phyloP scores from a whole-genome alignment of 2,888 invertebrate species.

The Taphrorychus bicolor region DNA sequence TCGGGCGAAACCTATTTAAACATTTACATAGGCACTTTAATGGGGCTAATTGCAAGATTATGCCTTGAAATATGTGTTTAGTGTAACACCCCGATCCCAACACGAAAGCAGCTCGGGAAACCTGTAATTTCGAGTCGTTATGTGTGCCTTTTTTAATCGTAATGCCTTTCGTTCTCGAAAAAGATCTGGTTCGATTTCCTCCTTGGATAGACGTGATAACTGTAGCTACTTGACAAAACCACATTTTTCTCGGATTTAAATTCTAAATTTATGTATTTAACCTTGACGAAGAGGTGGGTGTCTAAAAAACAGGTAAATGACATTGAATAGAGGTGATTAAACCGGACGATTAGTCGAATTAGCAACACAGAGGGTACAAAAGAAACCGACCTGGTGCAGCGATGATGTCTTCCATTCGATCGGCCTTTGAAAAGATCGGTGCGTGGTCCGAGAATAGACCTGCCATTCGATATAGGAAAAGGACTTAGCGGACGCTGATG shows the following conservation, averaged over 20 bases:
- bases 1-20: background rate
- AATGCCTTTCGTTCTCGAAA: background rate
- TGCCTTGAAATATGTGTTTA: background rate
- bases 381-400: conserved; percentile 22
- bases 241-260: too few species aligned
- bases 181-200: too few species aligned
- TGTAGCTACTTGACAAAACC: too few species aligned
- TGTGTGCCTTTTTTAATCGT: background rate
- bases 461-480: conserved; percentile 31
- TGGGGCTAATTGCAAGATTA: background rate
- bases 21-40: background rate
- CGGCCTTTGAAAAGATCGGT: conserved; percentile 27
- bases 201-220: too few species aligned
- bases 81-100: background rate
- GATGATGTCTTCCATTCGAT: conserved; percentile 31
- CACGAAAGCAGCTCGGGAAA: background rate
- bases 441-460: conserved; percentile 29
- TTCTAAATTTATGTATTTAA: too few species aligned
- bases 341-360: conserved; percentile 23
- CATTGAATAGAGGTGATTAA: conserved; percentile 28
- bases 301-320: conserved; percentile 10
- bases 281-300: background rate
- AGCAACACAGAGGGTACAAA: conserved; percentile 29
- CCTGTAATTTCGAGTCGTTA: background rate
- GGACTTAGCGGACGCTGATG: too few species aligned